phyloP scores from a whole-genome alignment of 2,113 vertebrate genomes.

The Zingel zingel region DNA sequence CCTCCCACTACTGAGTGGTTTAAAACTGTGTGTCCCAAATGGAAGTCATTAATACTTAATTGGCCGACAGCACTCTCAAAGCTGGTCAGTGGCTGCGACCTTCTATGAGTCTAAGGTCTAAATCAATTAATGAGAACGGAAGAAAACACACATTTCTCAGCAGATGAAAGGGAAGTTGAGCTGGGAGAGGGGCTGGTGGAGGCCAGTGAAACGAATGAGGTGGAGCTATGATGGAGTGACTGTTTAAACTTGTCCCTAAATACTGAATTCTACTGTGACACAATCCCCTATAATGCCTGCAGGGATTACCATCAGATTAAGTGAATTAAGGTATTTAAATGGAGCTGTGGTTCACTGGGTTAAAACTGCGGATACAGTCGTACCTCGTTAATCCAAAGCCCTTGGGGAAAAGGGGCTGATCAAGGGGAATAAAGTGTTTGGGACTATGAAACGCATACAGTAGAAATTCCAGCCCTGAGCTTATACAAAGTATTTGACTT shows the following conservation, averaged over 20 bases:
- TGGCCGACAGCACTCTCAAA: constrained; percentile 43
- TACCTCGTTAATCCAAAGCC: constrained; percentile 67
- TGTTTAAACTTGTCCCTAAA: constrained; percentile 76
- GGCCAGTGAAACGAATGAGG: constrained; percentile 24
- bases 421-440: constrained; percentile 24
- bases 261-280: constrained; percentile 72
- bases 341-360: constrained; percentile 75
- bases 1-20: constrained; percentile 41
- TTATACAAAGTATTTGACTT: constrained; percentile 67
- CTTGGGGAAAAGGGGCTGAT: constrained; percentile 40
- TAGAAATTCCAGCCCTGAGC: constrained; percentile 64
- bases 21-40: constrained; percentile 30
- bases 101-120: constrained; percentile 41
- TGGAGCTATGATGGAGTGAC: constrained; percentile 42
- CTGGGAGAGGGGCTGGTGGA: not conserved
- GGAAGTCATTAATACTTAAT: constrained; percentile 65
- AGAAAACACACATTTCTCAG: constrained; percentile 51
- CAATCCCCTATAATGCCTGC: constrained; percentile 74
- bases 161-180: constrained; percentile 60
- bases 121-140: constrained; percentile 53
- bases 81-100: constrained; percentile 43
- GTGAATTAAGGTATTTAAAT: constrained; percentile 82
- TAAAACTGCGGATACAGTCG: constrained; percentile 70
- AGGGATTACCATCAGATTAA: constrained; percentile 83
- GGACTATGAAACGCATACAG: constrained; percentile 43